Conservation (phyloP, 2,113 vertebrate genomes). For the Mormoops blainvillei region DNA sequence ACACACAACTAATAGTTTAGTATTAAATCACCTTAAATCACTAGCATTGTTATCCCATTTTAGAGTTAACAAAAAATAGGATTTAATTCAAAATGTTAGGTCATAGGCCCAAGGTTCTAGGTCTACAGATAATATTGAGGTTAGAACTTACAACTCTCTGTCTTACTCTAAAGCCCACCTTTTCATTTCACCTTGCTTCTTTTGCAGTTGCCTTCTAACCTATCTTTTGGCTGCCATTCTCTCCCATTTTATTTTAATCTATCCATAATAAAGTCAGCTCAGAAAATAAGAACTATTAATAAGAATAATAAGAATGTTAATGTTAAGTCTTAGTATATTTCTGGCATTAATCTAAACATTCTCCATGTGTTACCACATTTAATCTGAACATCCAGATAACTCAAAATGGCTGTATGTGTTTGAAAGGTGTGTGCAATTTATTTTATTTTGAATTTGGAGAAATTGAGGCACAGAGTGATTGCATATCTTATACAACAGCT, state of each 20-base stretch:
- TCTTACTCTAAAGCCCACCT: not conserved
- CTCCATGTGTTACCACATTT: not conserved
- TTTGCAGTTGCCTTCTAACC: not conserved
- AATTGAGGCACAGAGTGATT: not conserved
- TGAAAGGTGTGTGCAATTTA: not conserved
- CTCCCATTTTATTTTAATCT: not conserved
- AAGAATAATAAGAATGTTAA: not conserved
- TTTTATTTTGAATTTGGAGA: slow-evolving; percentile 5
- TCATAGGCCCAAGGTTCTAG: not conserved
- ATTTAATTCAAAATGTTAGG: not conserved
- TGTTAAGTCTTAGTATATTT: not conserved
- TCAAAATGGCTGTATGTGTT: not conserved
- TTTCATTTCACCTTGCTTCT: not conserved
- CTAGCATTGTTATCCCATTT: not conserved
- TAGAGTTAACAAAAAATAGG: not conserved
- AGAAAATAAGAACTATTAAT: not conserved
- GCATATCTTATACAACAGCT: not conserved
- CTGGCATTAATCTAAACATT: not conserved
- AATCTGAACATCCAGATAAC: not conserved
- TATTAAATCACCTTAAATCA: not conserved
- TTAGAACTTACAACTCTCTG: not conserved
- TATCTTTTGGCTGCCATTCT: not conserved
- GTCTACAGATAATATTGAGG: not conserved
- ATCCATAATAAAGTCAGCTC: not conserved
- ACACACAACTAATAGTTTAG: not conserved